Percentiles rank a stretch among this genome's conserved stretches.
Evolutionary conservation across 2,888 invertebrate species (phyloP).

Genomic region (Tiliacea aurago): DNA sequence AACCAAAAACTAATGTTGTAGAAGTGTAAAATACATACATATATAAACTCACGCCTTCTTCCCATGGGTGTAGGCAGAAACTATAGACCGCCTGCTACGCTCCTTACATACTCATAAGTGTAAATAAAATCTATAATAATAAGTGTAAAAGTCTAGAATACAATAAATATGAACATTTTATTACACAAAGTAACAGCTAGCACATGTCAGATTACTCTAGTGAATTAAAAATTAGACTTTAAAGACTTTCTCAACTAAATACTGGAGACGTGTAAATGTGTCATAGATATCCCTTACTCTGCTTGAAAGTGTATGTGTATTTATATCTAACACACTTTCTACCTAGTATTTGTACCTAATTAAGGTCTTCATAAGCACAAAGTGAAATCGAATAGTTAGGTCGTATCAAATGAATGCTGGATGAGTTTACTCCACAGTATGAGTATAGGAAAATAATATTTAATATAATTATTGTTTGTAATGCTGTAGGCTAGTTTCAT

Average conservation of each 20-base stretch:
- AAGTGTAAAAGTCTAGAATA: no score
- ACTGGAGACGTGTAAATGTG: conserved; percentile 40
- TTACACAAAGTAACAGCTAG: no score
- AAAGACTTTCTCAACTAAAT: conserved; percentile 22
- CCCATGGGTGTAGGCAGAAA: no score
- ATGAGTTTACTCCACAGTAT: conserved; percentile 62
- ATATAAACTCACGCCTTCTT: no score
- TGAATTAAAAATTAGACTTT: no score
- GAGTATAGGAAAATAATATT: conserved; percentile 45
- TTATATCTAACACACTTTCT: conserved; percentile 36
- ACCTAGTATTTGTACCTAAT: conserved; percentile 48
- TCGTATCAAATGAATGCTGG: conserved; percentile 37
- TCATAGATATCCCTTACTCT: conserved; percentile 16
- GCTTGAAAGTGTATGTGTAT: conserved; percentile 37
- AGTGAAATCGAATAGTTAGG: conserved; percentile 51
- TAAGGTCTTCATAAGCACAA: conserved; percentile 50
- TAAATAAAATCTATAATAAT: no score
- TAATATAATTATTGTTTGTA: conserved; percentile 25
- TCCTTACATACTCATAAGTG: no score
- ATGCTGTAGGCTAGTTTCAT: conserved; percentile 33
- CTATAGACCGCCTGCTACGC: no score
- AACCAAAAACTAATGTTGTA: no score
- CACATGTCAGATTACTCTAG: no score
- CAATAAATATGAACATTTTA: no score
- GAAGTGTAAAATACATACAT: no score